Evolutionary conservation across 2,888 invertebrate species (phyloP), one percentile per base, ranked within the genome.

Genomic region (Drosophila cyrtoloma): DNA sequence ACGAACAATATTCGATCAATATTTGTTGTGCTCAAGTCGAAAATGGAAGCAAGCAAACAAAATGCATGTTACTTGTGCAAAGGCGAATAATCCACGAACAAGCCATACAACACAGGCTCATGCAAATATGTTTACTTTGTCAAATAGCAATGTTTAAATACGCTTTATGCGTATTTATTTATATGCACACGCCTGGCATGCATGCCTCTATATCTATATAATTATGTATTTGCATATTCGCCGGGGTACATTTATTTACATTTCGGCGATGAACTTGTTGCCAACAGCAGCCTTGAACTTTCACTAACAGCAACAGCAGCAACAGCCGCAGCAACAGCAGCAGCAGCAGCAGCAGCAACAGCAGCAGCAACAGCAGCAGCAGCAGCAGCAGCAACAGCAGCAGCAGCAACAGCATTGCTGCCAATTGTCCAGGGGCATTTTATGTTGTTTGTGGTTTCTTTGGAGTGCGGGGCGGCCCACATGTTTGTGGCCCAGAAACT

Each of bases 281-380:
- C 69, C 61, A n/a, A 32, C 65, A 69, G 63, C 73, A 82, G 84
- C 84, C 84, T 89, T 85, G 84, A 85, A 85, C 84, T 85, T 85
- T 89, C 88, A 85, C 90, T 75, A 69, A 57, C 39, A 69, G 63
- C 73, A 82, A 90, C 84, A 69, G 52, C 39, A 19, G 9, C 6
- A 44, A 1, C 39, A 19, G 0, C 2, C 9, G 3, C 65, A 69
- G 63, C 73, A 82, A 90, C 84, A 69, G 52, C 39, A 19, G 9
- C 6, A 44, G 1, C n/a, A 42, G 0, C n/a, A 44, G 3, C 9
- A 39, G 3, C 39, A 19, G 1, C 37, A 19, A 7, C 37, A 37
- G 0, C 39, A 39, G 2, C 19, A 39, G 0, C 19, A 39, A 3
- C 19, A 39, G 2, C 12, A n/a, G 0, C 42, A n/a, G 0, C 5